Evolutionary conservation across 53 echinoderm and acorn worm species (phyloP), one percentile per base, ranked within the genome.

Genomic region (Temnopleurus reevesii): DNA sequence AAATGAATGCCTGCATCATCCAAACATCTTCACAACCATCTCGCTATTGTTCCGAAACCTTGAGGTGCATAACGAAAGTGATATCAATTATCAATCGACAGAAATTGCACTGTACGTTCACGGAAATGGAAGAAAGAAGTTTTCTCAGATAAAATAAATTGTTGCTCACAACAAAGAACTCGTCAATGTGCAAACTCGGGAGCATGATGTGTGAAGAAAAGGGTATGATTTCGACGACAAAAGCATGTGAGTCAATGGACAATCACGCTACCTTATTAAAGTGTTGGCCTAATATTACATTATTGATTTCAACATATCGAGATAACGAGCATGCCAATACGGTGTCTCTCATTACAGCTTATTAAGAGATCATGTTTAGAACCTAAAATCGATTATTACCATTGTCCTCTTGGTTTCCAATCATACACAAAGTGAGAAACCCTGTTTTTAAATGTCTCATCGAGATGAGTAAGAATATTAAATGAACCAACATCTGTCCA

Each of bases 361-460:
- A 83, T 83, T 83, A 83, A 53, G 54, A 53, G 83, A 83, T 83
- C 31, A 83, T 83, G 83, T 83, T 83, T 17, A 80, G 54, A 35
- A 30, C 18, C 5, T 47, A 79, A 4, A 35, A 83, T 83, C 83
- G 83, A 83, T 83, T 24, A 53, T 7, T 19, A 47, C 18, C 23
- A 47, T 51, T 80, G 47, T 28, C 49, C 31, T 10, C 34, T 38
- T 71, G 71, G 71, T 71, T 8, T 41, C 23, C 71, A 71, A 41
- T 41, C 65, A 71, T 23, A 41, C 7, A 71, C 71, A 71, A 43
- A 71, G 71, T 71, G 23, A n/a, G 18, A 71, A n/a, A n/a, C n/a
- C n/a, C n/a, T n/a, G n/a, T n/a, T n/a, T n/a, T n/a, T n/a, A n/a
- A n/a, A n/a, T n/a, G n/a, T n/a, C n/a, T n/a, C n/a, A n/a, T n/a